Conservation (phyloP, 2,113 vertebrate genomes). For the Lepidothrix coronata region DNA sequence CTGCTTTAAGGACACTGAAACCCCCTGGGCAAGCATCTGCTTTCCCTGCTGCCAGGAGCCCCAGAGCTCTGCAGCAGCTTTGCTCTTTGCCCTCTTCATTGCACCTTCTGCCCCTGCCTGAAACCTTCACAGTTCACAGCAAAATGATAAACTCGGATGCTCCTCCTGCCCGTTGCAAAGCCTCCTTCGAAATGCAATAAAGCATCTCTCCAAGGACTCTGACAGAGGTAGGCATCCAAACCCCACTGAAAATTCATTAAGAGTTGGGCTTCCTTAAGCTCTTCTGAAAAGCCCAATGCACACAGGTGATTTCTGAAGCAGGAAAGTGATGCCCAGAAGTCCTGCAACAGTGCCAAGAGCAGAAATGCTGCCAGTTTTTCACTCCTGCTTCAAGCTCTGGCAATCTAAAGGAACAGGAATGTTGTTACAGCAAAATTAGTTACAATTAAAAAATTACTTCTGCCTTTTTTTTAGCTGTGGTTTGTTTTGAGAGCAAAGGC, state of each 20-base stretch:
- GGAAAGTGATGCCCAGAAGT: not conserved
- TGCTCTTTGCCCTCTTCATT: not conserved
- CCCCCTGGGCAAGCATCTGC: not conserved
- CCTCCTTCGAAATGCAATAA: not conserved
- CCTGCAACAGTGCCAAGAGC: not conserved
- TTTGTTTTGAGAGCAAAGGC: not conserved
- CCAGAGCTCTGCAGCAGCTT: not conserved
- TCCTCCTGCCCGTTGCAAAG: not conserved
- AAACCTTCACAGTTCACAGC: not conserved
- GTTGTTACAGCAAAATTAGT: not conserved
- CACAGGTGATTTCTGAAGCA: not conserved
- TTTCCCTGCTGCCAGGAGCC: not conserved
- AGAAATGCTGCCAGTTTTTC: not conserved
- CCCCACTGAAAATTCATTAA: not conserved
- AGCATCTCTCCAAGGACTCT: not conserved
- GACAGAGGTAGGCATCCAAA: not conserved
- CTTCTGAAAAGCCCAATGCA: not conserved
- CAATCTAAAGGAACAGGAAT: not conserved
- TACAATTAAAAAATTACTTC: not conserved
- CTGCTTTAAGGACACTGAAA: not conserved
- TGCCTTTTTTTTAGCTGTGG: not conserved
- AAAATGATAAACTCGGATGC: not conserved
- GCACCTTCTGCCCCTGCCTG: not conserved
- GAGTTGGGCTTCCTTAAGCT: not conserved
- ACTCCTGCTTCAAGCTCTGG: not conserved